Evolutionary conservation across 2,888 invertebrate species (phyloP), one percentile per base, ranked within the genome.

Genomic region (Aproaerema taeniolella): DNA sequence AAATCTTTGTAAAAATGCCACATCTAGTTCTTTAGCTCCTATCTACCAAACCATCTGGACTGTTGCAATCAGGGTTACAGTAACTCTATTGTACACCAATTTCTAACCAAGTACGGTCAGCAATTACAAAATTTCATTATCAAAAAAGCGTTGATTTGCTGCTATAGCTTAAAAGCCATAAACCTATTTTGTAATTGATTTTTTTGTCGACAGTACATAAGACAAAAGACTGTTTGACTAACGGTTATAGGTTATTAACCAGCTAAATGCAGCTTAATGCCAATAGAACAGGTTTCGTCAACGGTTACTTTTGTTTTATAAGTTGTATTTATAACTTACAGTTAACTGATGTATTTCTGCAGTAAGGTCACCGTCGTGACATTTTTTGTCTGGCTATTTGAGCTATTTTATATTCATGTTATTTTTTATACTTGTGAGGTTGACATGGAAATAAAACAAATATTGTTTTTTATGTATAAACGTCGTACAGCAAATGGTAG

Each of bases 141-240:
- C n/a, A n/a, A n/a, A n/a, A n/a, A n/a, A n/a, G n/a, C n/a, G n/a
- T n/a, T n/a, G n/a, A n/a, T n/a, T n/a, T n/a, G n/a, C n/a, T n/a
- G n/a, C 7, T 20, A 20, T 7, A 4, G 4, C 4, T 20, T 7
- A 20, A 20, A 20, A 20, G 20, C 20, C 20, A 20, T 20, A 20
- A 20, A 20, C 20, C 50, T 54, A 28, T 38, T 47, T 45, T 15
- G 25, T 36, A 41, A 46, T 41, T 44, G 40, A 20, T 26, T 26
- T n/a, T 26, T n/a, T 5, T 9, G 12, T 11, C 13, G 5, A 12
- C 13, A 13, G 24, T 24, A 33, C 35, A 25, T 13, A 34, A 34
- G 28, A 35, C 28, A 35, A 35, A 31, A 25, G 13, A 31, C 40
- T 42, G 35, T 39, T 45, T 42, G 38, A 11, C 31, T 47, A 42